These are phyloP conservation scores for Cyclura pinguis DNA, from an alignment of 2,797 vertebrate genomes.

Conservation along the genomic window DNA sequence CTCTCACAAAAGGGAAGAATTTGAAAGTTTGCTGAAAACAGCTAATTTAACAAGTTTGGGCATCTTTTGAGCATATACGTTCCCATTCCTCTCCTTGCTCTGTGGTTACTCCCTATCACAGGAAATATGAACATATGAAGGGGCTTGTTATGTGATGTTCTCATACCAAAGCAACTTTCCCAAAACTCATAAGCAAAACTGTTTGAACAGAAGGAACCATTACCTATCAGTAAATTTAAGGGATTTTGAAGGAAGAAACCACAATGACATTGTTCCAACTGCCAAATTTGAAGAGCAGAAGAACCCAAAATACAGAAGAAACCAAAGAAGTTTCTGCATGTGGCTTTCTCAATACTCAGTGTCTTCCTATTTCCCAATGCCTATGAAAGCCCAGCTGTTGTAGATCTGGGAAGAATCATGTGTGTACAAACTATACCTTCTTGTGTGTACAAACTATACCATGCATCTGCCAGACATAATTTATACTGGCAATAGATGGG, in stretches of 20 bases:
- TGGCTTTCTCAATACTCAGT: conserved; percentile 29
- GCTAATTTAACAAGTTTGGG: neutral
- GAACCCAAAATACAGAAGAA: neutral
- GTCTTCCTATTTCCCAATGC: neutral
- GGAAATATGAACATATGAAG: neutral
- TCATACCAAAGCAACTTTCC: conserved; percentile 20
- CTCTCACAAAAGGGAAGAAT: conserved; percentile 38
- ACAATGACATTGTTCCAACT: conserved; percentile 38
- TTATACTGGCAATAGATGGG: neutral
- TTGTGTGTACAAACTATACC: neutral
- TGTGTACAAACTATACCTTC: neutral
- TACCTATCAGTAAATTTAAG: conserved; percentile 59
- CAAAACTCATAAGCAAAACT: conserved; percentile 50
- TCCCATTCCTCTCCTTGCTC: neutral
- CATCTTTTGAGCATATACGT: neutral
- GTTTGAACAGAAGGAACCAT: conserved; percentile 54
- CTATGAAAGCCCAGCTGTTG: neutral
- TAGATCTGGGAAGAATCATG: neutral
- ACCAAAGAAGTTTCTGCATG: conserved; percentile 4
- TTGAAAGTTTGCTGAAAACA: neutral
- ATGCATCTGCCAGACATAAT: neutral
- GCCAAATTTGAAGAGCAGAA: neutral
- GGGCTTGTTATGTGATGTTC: neutral
- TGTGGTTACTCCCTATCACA: neutral
- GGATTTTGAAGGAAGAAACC: conserved; percentile 41